phyloP scores from a whole-genome alignment of 2,113 vertebrate genomes.

The Xiphophorus maculatus region DNA sequence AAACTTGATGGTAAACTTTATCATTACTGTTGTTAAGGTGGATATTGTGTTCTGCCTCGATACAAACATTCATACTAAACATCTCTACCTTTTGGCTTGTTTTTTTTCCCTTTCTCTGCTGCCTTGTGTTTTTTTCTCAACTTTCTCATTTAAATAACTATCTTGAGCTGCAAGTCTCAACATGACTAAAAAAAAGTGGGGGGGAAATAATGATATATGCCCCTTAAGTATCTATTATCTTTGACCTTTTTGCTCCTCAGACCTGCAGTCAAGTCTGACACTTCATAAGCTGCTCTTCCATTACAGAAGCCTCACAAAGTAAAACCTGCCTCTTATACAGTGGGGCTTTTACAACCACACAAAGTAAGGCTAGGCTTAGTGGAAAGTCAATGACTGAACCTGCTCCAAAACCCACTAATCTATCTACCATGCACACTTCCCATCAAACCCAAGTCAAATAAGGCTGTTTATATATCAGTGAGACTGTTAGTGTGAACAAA shows the following conservation, averaged over 20 bases:
- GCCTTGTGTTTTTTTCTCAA: not conserved
- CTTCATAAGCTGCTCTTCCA: constrained; percentile 21
- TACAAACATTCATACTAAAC: not conserved
- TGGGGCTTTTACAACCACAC: not conserved
- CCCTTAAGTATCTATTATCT: constrained; percentile 43
- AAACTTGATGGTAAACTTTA: too few species aligned
- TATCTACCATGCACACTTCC: constrained; percentile 46
- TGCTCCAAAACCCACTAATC: constrained; percentile 60
- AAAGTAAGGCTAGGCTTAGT: constrained; percentile 61
- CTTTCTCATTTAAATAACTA: not conserved
- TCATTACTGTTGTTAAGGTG: not conserved
- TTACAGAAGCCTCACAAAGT: not conserved
- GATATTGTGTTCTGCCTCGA: not conserved
- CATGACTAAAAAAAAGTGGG: not conserved
- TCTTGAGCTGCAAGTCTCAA: not conserved
- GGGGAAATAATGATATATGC: not conserved
- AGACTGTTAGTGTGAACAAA: constrained; percentile 47
- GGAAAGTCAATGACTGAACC: constrained; percentile 47
- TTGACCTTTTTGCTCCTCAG: constrained; percentile 50
- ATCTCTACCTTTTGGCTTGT: not conserved
- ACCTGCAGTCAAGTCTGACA: constrained; percentile 42
- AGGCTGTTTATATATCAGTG: constrained; percentile 63
- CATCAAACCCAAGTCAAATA: constrained; percentile 57
- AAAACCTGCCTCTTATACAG: not conserved
- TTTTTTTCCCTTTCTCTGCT: not conserved